phyloP scores from a whole-genome alignment of 2,113 vertebrate genomes.

The Bubo bubo region DNA sequence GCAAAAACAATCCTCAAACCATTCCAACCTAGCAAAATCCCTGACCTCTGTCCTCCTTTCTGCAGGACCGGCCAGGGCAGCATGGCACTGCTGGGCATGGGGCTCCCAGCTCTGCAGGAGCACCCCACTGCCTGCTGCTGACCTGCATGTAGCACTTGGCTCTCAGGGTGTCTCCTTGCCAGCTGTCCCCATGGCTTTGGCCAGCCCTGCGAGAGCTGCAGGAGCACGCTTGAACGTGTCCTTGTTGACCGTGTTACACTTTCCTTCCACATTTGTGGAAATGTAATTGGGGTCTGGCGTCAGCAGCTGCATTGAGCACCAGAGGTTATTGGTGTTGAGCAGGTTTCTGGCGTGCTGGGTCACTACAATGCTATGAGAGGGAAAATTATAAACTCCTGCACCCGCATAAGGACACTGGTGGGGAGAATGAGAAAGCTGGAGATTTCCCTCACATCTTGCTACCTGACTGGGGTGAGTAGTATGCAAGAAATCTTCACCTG shows the following conservation, averaged over 20 bases:
- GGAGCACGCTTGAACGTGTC: rapidly evolving
- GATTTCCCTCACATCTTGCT: neutral
- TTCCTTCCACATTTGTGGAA: neutral
- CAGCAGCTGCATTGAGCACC: neutral
- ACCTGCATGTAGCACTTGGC: too few relatives aligned
- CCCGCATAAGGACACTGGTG: neutral
- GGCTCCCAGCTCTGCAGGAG: neutral
- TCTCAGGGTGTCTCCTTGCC: neutral
- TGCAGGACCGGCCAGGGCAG: too few relatives aligned
- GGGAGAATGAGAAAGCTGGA: neutral
- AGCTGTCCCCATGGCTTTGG: neutral
- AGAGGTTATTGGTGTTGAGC: neutral
- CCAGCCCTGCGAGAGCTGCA: neutral
- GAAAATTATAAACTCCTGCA: neutral
- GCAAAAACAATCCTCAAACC: neutral
- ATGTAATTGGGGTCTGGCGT: rapidly evolving
- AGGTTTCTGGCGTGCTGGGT: neutral
- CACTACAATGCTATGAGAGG: neutral
- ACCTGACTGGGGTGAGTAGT: neutral
- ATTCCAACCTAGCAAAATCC: neutral
- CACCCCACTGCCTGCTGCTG: rapidly evolving
- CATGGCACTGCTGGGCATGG: rapidly evolving
- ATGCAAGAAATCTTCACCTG: neutral
- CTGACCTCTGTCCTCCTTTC: neutral
- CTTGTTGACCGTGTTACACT: neutral